Conservation (phyloP, 2,113 vertebrate genomes). For the Antennarius striatus region DNA sequence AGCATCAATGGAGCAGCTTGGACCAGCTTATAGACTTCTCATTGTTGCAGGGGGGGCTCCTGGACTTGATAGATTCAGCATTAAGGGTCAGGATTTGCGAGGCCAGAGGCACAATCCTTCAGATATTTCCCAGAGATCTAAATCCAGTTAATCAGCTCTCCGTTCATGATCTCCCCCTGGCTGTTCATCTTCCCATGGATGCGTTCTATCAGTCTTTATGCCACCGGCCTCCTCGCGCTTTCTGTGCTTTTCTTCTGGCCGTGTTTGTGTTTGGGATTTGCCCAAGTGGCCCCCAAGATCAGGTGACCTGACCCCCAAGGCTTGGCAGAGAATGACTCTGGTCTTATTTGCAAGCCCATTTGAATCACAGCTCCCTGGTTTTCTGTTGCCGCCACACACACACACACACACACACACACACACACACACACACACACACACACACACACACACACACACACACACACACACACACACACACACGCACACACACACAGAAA, state of each 20-base stretch:
- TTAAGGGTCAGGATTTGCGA: slow-evolving; percentile 71
- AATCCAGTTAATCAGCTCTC: slow-evolving; percentile 73
- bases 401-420: slow-evolving; percentile 56
- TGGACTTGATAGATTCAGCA: slow-evolving; percentile 49
- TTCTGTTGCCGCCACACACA: slow-evolving; percentile 48
- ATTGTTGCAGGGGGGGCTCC: slow-evolving; percentile 65
- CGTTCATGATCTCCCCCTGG: slow-evolving; percentile 72
- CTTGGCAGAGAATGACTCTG: slow-evolving; percentile 69
- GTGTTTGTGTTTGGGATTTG: slow-evolving; percentile 80
- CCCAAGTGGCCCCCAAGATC: slow-evolving; percentile 82
- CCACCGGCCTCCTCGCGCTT: slow-evolving; percentile 55
- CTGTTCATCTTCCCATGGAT: slow-evolving; percentile 78
- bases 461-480: slow-evolving; percentile 59
- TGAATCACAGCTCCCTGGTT: slow-evolving; percentile 61
- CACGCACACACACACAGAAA: slow-evolving; percentile 22
- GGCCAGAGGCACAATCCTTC: slow-evolving; percentile 49
- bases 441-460: slow-evolving; percentile 49
- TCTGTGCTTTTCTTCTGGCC: slow-evolving; percentile 70
- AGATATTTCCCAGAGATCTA: slow-evolving; percentile 78
- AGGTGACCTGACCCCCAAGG: slow-evolving; percentile 74
- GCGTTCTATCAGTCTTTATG: slow-evolving; percentile 62
- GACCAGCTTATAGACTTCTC: slow-evolving; percentile 74
- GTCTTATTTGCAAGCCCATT: slow-evolving; percentile 68
- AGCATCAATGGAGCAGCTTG: slow-evolving; percentile 72
- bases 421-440: slow-evolving; percentile 18